Base-by-base conservation (phyloP, 2,888 invertebrate genomes). In the Trichopria drosophilae region DNA sequence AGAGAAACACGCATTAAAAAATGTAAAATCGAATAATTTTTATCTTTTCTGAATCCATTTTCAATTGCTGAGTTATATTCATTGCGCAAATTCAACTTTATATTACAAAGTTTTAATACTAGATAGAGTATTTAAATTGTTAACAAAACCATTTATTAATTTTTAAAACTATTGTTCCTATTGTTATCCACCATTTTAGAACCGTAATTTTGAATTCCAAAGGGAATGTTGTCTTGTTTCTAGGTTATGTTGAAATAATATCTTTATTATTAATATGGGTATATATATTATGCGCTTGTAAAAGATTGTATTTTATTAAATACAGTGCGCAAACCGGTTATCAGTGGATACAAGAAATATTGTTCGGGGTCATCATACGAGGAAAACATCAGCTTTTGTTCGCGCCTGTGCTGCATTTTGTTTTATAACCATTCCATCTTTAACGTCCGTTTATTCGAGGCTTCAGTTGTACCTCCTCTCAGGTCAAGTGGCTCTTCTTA, bases 341-440 rank as follows among this genome's bases (percentile, higher is more conserved):
- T 82, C 90, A 4, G 85, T 88, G 61, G 82, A 82, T 68, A 86
- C 82, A 10, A 78, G 81, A 28, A 81, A 79, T 66, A 82, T 87
- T 49, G 84, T 89, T 3, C 83, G 84, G 58, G 87, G 88, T 3
- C 82, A 85, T 66, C 90, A 90, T 66, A 86, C 87, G 0, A 80
- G 85, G 54, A 88, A 89, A 75, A 91, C 91, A 2, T 85, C 86
- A 10, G 87, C 91, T 63, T 90, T 95, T 79, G 89, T 91, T 22
- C 85, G 92, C 68, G 96, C 97, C 2, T 97, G 97, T 78, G 88
- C 92, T 34, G 97, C 98, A 0, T 98, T 92, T 78, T 88, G 90
- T 75, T 97, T 88, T 76, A 95, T 98, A 55, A 97, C 97, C 6
- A 90, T 95, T 72, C 98, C 98, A n/a, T 96, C 96, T 10, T 84